Conservation (phyloP, 2,888 invertebrate species). For the Oligia latruncula region DNA sequence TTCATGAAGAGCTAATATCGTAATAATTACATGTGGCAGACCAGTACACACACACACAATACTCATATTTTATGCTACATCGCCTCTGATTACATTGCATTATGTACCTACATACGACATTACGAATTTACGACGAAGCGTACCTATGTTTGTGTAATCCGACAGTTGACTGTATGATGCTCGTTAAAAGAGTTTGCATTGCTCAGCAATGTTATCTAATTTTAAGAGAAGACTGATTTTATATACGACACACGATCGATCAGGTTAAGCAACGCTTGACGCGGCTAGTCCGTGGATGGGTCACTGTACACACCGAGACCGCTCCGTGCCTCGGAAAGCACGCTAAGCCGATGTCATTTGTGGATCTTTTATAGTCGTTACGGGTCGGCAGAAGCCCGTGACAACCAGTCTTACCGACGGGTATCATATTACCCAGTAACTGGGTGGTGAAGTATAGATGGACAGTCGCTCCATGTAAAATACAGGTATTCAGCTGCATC, state of each 20-base stretch:
- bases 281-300: neutral
- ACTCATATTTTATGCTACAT: slow-evolving; percentile 37
- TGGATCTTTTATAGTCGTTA: neutral
- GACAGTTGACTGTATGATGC: slow-evolving; percentile 4
- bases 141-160: slow-evolving; percentile 19
- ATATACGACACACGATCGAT: no score
- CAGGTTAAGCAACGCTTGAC: no score
- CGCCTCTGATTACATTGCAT: slow-evolving; percentile 41
- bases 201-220: neutral
- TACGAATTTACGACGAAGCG: slow-evolving; percentile 19
- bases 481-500: neutral
- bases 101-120: slow-evolving; percentile 13
- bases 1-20: slow-evolving; percentile 40
- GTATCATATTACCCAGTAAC: neutral
- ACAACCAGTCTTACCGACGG: no score
- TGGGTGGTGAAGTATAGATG: neutral
- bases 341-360: neutral
- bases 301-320: no score
- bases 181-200: slow-evolving; percentile 8
- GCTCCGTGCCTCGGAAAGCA: neutral
- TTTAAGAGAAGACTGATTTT: neutral
- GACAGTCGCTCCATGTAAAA: no score
- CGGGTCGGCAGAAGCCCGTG: neutral
- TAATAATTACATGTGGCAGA: slow-evolving; percentile 44
- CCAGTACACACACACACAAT: slow-evolving; percentile 16